These are phyloP conservation scores for Pempheris klunzingeri DNA, from an alignment of 2,797 vertebrate genomes.

Conservation along the genomic window DNA sequence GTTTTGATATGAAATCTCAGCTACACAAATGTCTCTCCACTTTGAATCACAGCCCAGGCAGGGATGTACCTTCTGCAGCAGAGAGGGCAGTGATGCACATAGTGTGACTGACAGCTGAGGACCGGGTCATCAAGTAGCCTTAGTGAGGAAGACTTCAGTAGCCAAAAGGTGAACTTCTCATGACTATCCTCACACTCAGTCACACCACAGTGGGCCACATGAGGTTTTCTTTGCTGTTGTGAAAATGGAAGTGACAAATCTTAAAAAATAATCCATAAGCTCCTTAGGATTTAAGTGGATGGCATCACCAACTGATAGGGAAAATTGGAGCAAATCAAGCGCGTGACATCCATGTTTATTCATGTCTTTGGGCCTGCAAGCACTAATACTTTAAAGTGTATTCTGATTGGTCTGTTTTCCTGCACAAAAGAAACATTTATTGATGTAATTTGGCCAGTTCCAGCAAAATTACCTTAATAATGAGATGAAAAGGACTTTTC, in stretches of 20 bases:
- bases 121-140: conserved; percentile 39
- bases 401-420: conserved; percentile 25
- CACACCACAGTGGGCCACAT: conserved; percentile 3
- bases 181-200: conserved; percentile 27
- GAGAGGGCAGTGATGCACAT: conserved; percentile 43
- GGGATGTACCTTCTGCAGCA: conserved; percentile 37
- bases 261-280: conserved; percentile 41
- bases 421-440: conserved; percentile 37
- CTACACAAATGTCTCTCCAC: conserved; percentile 32
- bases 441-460: conserved; percentile 35
- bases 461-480: conserved; percentile 37
- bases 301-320: conserved; percentile 5
- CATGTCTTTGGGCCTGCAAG: conserved; percentile 10
- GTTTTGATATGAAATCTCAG: conserved; percentile 18
- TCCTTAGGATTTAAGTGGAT: conserved; percentile 28
- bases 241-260: conserved; percentile 29
- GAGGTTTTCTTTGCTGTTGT: conserved; percentile 6
- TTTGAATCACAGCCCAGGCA: conserved; percentile 31
- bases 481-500: conserved; percentile 47
- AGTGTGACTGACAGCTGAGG: conserved; percentile 55
- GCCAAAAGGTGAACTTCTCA: conserved; percentile 43
- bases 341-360: neutral
- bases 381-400: neutral
- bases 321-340: conserved; percentile 10
- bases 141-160: conserved; percentile 6